Percentiles rank a stretch among this genome's conserved stretches.
Evolutionary conservation across 2,888 invertebrate species (phyloP).

Genomic region (Venusia cambrica): DNA sequence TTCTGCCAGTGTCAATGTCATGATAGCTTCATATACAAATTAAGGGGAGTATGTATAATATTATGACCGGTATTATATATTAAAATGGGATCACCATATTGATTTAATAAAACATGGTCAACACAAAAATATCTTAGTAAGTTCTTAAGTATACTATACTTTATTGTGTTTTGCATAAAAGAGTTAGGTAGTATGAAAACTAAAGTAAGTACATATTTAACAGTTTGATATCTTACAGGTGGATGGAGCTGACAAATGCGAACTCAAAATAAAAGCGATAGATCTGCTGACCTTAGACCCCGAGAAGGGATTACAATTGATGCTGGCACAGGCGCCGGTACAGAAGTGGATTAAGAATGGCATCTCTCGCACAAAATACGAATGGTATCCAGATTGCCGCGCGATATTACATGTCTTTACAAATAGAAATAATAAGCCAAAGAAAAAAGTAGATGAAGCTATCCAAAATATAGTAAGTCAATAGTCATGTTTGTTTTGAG

Average conservation of each 20-base stretch:
- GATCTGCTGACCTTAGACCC: constrained; percentile 52
- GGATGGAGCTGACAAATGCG: constrained; percentile 67
- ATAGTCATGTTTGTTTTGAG: constrained; percentile 12
- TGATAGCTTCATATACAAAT: too few species aligned
- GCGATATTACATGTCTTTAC: constrained; percentile 67
- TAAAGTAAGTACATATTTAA: too few species aligned
- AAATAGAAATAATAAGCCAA: constrained; percentile 32
- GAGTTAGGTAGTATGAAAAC: too few species aligned
- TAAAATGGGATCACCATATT: too few species aligned
- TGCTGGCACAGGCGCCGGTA: constrained; percentile 55
- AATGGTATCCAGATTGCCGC: constrained; percentile 64
- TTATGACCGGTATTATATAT: too few species aligned
- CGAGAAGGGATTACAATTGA: constrained; percentile 57
- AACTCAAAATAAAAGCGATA: constrained; percentile 58
- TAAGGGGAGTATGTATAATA: too few species aligned
- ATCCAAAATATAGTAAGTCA: constrained; percentile 14
- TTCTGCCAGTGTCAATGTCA: too few species aligned
- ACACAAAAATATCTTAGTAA: too few species aligned
- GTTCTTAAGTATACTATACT: too few species aligned
- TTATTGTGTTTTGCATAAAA: too few species aligned
- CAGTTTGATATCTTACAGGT: too few species aligned
- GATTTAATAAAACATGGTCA: too few species aligned
- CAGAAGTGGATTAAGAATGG: constrained; percentile 50
- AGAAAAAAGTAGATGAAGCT: constrained; percentile 19
- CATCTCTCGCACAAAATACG: constrained; percentile 57